Evolutionary conservation across 2,797 vertebrate species (phyloP).

Genomic region (Cossypha heuglini): DNA sequence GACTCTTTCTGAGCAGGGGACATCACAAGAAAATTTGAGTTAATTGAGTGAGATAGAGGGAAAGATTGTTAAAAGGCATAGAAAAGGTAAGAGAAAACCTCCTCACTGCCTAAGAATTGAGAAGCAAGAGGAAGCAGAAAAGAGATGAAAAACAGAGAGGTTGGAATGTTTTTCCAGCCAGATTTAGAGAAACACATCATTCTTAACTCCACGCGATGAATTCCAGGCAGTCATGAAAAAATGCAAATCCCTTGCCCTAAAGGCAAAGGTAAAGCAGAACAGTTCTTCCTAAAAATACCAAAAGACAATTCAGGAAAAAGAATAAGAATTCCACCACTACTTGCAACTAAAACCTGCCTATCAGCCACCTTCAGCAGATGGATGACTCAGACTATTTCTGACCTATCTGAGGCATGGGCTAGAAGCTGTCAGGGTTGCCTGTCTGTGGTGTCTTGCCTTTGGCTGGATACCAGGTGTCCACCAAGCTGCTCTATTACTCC

Average conservation of each 20-base stretch:
- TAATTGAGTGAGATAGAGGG: not conserved
- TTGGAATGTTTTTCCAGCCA: not conserved
- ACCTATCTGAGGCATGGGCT: not conserved
- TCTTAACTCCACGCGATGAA: not conserved
- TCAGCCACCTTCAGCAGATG: not conserved
- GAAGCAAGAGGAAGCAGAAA: not conserved
- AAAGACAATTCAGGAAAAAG: not conserved
- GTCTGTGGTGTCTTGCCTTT: not conserved
- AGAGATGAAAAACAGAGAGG: not conserved
- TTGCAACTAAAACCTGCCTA: not conserved
- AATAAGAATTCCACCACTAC: not conserved
- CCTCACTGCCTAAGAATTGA: not conserved
- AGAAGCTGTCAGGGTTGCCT: not conserved
- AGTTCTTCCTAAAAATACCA: not conserved
- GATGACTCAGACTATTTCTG: not conserved
- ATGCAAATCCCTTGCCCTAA: not conserved
- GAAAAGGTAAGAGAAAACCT: not conserved
- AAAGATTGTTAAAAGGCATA: not conserved
- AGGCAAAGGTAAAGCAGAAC: not conserved
- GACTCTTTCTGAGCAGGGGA: not conserved
- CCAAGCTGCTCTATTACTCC: not conserved
- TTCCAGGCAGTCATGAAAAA: not conserved
- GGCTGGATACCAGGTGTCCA: not conserved
- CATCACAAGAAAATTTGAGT: not conserved
- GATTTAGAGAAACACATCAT: not conserved